Evolutionary conservation across 2,797 vertebrate species (phyloP), one percentile per base, ranked within the genome.

Genomic region (Rhynchotus rufescens): DNA sequence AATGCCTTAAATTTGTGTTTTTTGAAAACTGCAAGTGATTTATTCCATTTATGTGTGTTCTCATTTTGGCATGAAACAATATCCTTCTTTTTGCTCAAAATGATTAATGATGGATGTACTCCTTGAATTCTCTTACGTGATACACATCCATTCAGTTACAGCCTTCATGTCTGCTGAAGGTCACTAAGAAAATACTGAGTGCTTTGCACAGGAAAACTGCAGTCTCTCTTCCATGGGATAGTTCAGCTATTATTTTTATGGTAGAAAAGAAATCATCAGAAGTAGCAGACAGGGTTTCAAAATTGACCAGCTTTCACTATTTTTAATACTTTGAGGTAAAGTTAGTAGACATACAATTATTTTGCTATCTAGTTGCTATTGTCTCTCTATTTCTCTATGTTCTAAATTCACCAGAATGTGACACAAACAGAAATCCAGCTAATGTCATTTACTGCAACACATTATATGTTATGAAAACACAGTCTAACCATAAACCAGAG

Each of bases 41-140:
- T 82, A 60, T 77, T 59, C 51, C 60, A 52, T 90, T 91, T 14
- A 54, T 71, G 7, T 66, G 9, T 76, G 51, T 71, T 89, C 62
- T 76, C 51, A 68, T 9, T 77, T 54, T 84, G 52, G 10, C 14
- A 12, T 66, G 10, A 72, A 90, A 61, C 9, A 57, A n/a, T 42
- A 13, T 10, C 9, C 9, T 0, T 3, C 8, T 2, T 6, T 75
- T 20, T 73, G 8, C 5, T 6, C 3, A 34, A 51, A 7, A 51
- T 51, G 19, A 80, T 75, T 75, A 59, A 68, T 23, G 45, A 4
- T n/a, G 15, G 38, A 90, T 21, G 2, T 68, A 36, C 7, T 61
- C 14, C 40, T 80, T 21, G 16, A 89, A 72, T 84, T 84, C 6
- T 69, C 25, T 73, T 73, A 25, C 3, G 4, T 32, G 9, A 3